Conservation (phyloP, 2,797 vertebrate genomes). For the Hozukius guyotensis region DNA sequence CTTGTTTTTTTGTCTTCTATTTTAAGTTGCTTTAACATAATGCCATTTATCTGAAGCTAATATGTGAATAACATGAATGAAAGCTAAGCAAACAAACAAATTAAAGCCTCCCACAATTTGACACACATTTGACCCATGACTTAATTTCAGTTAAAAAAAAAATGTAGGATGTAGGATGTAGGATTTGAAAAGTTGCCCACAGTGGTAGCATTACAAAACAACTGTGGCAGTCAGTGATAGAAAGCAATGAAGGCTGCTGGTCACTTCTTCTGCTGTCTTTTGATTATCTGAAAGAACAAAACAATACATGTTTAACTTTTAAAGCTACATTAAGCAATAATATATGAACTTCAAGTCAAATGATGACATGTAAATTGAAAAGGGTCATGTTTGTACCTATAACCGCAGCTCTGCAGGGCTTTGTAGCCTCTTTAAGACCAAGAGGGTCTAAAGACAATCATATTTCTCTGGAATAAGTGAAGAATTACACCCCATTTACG, state of each 20-base stretch:
- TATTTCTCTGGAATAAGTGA: background rate
- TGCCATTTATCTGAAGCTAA: background rate
- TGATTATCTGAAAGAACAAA: conserved; percentile 2
- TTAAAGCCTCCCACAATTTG: background rate
- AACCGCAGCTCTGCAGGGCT: background rate
- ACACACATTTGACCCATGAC: background rate
- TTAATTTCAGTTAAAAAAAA: background rate
- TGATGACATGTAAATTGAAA: background rate
- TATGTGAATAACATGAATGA: background rate
- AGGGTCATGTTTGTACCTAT: background rate
- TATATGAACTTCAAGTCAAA: background rate
- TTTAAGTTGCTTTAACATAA: background rate
- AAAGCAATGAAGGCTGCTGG: background rate
- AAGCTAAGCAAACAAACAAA: background rate
- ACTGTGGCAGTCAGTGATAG: background rate
- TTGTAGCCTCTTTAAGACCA: background rate
- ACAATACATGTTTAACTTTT: background rate
- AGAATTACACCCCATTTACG: background rate
- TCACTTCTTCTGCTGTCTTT: background rate
- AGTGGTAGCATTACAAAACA: background rate
- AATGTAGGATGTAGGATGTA: background rate
- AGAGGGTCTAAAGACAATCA: background rate
- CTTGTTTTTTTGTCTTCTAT: background rate
- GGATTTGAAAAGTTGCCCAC: background rate
- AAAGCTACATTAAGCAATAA: background rate